These are phyloP conservation scores for Atherinosoma microstoma DNA, from an alignment of 2,797 vertebrate species.

Conservation along the genomic window DNA sequence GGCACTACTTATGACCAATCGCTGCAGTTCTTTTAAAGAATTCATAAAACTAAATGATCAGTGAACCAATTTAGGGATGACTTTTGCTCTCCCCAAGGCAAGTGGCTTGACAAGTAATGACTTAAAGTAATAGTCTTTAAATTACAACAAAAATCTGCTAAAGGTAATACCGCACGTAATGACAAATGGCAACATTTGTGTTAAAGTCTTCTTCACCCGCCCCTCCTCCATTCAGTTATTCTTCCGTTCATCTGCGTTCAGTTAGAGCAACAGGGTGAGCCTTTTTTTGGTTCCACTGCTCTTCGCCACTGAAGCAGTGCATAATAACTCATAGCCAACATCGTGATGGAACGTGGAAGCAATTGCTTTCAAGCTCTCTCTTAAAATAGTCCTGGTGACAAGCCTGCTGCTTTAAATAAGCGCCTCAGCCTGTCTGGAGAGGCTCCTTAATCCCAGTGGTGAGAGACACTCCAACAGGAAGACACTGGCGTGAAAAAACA, in stretches of 20 bases:
- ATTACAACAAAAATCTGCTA: conserved; percentile 59
- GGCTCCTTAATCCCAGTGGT: conserved; percentile 82
- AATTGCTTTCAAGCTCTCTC: conserved; percentile 83
- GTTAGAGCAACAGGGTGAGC: conserved; percentile 75
- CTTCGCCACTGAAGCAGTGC: conserved; percentile 68
- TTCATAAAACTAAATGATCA: conserved; percentile 75
- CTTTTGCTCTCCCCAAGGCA: conserved; percentile 57
- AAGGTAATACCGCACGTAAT: conserved; percentile 57
- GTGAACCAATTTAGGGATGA: conserved; percentile 58
- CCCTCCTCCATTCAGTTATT: conserved; percentile 37
- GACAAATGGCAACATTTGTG: conserved; percentile 68
- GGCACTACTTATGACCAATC: conserved; percentile 65
- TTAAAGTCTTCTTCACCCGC: conserved; percentile 44
- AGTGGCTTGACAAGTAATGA: conserved; percentile 56
- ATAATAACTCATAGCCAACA: conserved; percentile 83
- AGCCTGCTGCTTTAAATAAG: conserved; percentile 84
- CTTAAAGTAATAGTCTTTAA: conserved; percentile 65
- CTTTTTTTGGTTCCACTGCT: conserved; percentile 65
- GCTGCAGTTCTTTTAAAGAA: conserved; percentile 55
- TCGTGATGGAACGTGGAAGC: conserved; percentile 68
- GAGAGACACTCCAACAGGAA: conserved; percentile 79
- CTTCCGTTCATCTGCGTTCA: conserved; percentile 58
- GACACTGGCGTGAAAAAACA: conserved; percentile 65
- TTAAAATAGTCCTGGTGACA: conserved; percentile 85
- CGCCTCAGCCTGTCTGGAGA: conserved; percentile 83